Conservation (phyloP, 2,888 invertebrate genomes). For the Hyalella azteca region DNA sequence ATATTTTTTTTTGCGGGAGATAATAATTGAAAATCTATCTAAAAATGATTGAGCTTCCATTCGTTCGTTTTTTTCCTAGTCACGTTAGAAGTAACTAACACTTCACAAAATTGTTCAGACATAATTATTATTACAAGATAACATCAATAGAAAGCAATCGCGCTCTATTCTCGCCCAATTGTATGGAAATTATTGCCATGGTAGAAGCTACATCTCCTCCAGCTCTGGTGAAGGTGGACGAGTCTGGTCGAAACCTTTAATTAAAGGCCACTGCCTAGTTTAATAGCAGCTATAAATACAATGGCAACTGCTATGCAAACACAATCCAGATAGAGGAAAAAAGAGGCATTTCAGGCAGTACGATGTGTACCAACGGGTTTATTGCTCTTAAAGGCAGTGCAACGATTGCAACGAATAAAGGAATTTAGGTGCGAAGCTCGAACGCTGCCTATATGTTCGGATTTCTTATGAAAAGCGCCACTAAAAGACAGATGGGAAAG, state of each 20-base stretch:
- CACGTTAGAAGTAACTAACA: no score
- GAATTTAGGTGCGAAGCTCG: neutral
- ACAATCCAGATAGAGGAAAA: slow-evolving; percentile 29
- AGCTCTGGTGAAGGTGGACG: slow-evolving; percentile 11
- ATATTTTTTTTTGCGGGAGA: no score
- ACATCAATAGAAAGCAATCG: no score
- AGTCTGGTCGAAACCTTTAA: slow-evolving; percentile 27
- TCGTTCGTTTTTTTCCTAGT: no score
- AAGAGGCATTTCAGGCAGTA: slow-evolving; percentile 18
- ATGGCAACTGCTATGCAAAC: slow-evolving; percentile 32
- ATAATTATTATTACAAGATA: no score
- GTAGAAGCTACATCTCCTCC: neutral
- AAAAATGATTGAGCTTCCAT: no score
- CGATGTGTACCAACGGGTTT: slow-evolving; percentile 32
- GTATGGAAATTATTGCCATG: no score
- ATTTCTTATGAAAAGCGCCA: neutral
- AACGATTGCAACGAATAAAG: slow-evolving; percentile 15
- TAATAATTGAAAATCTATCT: no score
- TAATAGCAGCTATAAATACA: slow-evolving; percentile 34
- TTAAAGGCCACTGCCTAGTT: slow-evolving; percentile 36
- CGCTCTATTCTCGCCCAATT: no score
- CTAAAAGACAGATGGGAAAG: neutral
- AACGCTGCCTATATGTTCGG: neutral
- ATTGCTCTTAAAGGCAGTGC: slow-evolving; percentile 35
- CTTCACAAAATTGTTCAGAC: no score